Evolutionary conservation across 2,113 vertebrate species (phyloP).

Genomic region (Phalacrocorax aristotelis): DNA sequence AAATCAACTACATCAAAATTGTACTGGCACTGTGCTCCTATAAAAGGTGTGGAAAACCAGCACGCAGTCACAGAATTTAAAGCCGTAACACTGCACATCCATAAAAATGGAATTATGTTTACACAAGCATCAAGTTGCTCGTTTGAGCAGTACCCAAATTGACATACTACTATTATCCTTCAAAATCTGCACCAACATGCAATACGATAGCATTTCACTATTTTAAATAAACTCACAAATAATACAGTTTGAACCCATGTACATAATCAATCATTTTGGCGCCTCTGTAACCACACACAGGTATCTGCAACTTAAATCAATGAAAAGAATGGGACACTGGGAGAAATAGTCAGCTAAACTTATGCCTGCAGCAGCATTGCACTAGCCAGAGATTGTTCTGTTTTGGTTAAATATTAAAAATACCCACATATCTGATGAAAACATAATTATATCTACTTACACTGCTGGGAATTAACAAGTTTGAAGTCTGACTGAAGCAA

Average conservation of each 20-base stretch:
- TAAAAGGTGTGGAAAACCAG: rapidly evolving
- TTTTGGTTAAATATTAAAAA: neutral
- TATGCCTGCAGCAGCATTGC: neutral
- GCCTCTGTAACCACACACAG: neutral
- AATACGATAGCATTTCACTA: neutral
- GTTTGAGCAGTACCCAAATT: neutral
- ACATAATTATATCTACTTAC: neutral
- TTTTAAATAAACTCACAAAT: neutral
- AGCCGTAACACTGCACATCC: rapidly evolving
- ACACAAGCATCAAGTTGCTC: neutral
- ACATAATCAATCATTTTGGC: neutral
- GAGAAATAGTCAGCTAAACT: neutral
- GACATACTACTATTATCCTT: neutral
- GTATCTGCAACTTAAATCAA: neutral
- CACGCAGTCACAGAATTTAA: neutral
- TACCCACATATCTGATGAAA: neutral
- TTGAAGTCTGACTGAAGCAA: neutral
- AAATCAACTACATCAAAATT: neutral
- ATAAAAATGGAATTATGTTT: neutral
- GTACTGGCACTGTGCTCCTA: neutral
- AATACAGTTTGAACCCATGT: neutral
- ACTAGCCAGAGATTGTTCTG: neutral
- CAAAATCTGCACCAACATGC: neutral
- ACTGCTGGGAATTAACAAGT: neutral
- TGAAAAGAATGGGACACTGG: neutral